phyloP scores from a whole-genome alignment of 2,113 vertebrate genomes.

The Aramus guarauna region DNA sequence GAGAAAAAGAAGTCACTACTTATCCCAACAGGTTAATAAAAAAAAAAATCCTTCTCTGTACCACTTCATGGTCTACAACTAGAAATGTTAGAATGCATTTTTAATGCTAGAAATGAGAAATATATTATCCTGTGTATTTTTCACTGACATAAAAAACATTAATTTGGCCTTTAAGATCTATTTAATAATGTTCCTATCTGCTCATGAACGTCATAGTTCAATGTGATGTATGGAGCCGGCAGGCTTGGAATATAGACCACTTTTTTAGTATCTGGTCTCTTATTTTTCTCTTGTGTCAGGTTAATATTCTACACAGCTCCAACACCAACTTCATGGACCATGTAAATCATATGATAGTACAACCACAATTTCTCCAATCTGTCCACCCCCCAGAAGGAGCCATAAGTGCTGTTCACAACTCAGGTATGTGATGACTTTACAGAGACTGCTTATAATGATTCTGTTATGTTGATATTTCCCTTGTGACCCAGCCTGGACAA shows the following conservation, averaged over 20 bases:
- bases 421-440: slow-evolving; percentile 72
- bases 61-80: background rate
- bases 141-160: background rate
- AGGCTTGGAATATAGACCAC: background rate
- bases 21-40: background rate
- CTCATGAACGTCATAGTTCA: background rate
- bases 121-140: background rate
- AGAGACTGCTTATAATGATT: background rate
- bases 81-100: background rate
- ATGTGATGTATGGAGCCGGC: background rate
- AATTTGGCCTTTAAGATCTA: background rate
- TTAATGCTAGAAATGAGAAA: background rate
- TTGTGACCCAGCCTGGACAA: background rate
- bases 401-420: slow-evolving; percentile 69
- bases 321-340: slow-evolving; percentile 78
- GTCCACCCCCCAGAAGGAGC: slow-evolving; percentile 77
- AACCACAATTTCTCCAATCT: slow-evolving; percentile 88
- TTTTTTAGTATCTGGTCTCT: background rate
- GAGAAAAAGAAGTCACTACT: background rate
- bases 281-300: slow-evolving; percentile 67
- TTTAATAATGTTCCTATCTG: background rate
- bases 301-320: slow-evolving; percentile 85
- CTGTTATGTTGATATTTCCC: background rate
- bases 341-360: slow-evolving; percentile 80
- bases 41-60: background rate